phyloP scores from a whole-genome alignment of 2,113 vertebrate species.

The Oophaga pumilio region DNA sequence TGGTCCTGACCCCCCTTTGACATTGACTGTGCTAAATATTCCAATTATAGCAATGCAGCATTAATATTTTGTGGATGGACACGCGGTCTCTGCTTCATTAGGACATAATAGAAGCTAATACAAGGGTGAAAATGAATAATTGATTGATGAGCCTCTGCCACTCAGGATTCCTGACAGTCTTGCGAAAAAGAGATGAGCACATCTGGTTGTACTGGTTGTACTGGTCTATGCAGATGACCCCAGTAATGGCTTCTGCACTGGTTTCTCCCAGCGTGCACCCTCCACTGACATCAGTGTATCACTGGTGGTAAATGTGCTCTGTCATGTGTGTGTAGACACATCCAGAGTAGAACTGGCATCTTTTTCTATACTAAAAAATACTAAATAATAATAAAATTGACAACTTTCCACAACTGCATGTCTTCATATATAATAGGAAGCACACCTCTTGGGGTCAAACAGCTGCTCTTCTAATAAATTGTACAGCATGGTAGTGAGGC shows the following conservation, averaged over 20 bases:
- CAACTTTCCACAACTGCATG: no score
- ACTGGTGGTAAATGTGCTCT: neutral
- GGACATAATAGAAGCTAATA: constrained; percentile 14
- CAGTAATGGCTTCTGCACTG: no score
- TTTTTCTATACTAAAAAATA: no score
- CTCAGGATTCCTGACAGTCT: neutral
- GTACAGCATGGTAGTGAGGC: no score
- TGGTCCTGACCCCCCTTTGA: neutral
- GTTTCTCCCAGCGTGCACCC: neutral
- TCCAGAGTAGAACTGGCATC: no score
- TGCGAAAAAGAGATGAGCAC: neutral
- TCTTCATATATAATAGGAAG: neutral
- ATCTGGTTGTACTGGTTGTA: no score
- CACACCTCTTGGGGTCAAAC: neutral
- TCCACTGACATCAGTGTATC: neutral
- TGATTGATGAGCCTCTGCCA: neutral
- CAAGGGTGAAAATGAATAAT: constrained; percentile 29
- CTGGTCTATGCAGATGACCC: no score
- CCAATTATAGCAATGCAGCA: constrained; percentile 22
- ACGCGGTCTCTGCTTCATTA: constrained; percentile 11
- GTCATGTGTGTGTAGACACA: neutral
- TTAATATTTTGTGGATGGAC: constrained; percentile 43
- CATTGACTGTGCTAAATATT: neutral
- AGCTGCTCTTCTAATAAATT: neutral
- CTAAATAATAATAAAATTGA: no score